These are phyloP conservation scores for Lates japonicus DNA, from an alignment of 2,797 vertebrate genomes.

Conservation along the genomic window DNA sequence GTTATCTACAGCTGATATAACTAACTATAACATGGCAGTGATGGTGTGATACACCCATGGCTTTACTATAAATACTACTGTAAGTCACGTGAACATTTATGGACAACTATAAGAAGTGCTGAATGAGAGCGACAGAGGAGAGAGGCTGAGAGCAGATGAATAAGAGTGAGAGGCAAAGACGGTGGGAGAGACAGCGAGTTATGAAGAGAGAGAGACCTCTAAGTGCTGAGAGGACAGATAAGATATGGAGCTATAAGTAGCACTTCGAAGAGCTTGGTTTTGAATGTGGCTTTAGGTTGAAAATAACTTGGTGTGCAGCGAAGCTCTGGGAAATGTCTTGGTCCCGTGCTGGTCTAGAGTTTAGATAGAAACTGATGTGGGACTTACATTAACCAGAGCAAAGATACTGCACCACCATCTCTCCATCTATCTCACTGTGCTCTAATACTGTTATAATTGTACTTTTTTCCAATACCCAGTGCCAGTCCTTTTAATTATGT, in stretches of 20 bases:
- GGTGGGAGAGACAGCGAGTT: slow-evolving; percentile 1
- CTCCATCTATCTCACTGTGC: background rate
- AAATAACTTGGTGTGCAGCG: slow-evolving; percentile 55
- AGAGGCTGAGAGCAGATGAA: background rate
- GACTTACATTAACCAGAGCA: slow-evolving; percentile 26
- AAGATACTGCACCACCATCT: background rate
- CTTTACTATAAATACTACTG: slow-evolving; percentile 47
- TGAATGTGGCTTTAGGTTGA: slow-evolving; percentile 56
- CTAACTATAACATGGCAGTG: slow-evolving; percentile 1
- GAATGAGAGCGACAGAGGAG: background rate
- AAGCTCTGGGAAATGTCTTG: slow-evolving; percentile 63
- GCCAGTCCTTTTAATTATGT: background rate
- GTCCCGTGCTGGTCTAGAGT: background rate
- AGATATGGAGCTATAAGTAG: slow-evolving; percentile 79
- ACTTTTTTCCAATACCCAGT: background rate
- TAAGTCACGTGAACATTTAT: slow-evolving; percentile 17
- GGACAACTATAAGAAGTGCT: background rate
- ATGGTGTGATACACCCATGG: slow-evolving; percentile 10
- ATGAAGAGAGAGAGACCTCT: slow-evolving; percentile 17
- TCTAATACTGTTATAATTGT: background rate
- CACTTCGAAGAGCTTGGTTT: slow-evolving; percentile 42
- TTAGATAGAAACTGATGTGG: slow-evolving; percentile 20
- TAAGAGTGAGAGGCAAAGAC: background rate
- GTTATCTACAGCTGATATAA: slow-evolving; percentile 58
- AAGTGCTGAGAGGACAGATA: slow-evolving; percentile 73